Conservation (phyloP, 2,888 invertebrate species). For the Liopterus haemorrhoidalis region DNA sequence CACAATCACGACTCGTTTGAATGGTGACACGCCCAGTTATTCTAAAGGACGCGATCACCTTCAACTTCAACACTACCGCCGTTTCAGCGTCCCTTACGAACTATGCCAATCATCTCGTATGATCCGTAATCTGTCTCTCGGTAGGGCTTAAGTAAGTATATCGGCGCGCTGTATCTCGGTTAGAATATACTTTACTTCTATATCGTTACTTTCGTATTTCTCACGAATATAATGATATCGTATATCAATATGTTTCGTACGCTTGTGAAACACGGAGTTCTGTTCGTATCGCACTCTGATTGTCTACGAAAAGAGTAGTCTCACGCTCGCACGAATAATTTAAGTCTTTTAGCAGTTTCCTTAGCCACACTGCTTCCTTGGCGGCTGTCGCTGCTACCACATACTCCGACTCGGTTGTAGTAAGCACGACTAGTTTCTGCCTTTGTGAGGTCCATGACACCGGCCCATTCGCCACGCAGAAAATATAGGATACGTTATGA, state of each 20-base stretch:
- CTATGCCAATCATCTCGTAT: no score
- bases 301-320: slow-evolving; percentile 1
- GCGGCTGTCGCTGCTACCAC: slow-evolving; percentile 30
- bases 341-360: slow-evolving; percentile 3
- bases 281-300: slow-evolving; percentile 13
- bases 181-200: no score
- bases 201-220: no score
- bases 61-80: no score
- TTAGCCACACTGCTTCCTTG: slow-evolving; percentile 29
- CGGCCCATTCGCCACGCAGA: slow-evolving; percentile 27
- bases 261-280: slow-evolving; percentile 9
- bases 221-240: slow-evolving; percentile 6
- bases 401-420: slow-evolving; percentile 35
- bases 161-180: no score
- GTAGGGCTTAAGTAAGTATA: no score
- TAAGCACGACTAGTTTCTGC: slow-evolving; percentile 31
- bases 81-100: no score
- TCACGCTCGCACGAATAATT: neutral
- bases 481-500: no score
- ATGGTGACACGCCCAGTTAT: no score
- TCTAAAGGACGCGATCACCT: no score
- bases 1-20: no score
- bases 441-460: slow-evolving; percentile 35
- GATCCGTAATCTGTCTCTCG: no score
- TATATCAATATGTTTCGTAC: slow-evolving; percentile 11